Base-by-base conservation (phyloP, 2,888 invertebrate genomes). In the Dolichopus griseipennis region DNA sequence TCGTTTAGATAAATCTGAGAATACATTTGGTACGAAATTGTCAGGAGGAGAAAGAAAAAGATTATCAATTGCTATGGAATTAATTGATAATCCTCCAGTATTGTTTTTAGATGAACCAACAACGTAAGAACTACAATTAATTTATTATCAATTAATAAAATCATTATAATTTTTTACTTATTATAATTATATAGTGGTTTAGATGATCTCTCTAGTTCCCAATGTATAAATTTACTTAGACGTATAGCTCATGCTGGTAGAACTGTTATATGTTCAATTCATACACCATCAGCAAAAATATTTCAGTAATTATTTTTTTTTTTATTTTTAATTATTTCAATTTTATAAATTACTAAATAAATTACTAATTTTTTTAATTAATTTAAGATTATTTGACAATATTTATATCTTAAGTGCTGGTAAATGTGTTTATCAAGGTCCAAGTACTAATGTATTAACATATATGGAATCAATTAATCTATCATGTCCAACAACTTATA, bases 31-130 rank as follows among this genome's bases (percentile, higher is more conserved):
- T 0, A 85, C 87, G 71, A 84, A 83, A 67, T 83, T 97, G 33
- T 96, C 96, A 0, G 97, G 97, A 0, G 97, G 97, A 0, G 96
- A 97, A 81, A 87, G 88, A 70, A 97, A 97, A 79, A 85, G 97
- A 34, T 84, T 97, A n/a, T 93, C 95, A 0, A 94, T 97, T 64
- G 97, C 96, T 0, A 80, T 95, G 71, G 97, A 97, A 79, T 84
- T 97, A 34, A 88, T 82, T 1, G 95, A 96, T 80, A 97, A 97
- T 80, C 97, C 97, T 2, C 95, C 97, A 0, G 90, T 97, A 9
- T 87, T 97, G 79, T 97, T 97, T 79, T 85, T 97, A 70, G 97
- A 97, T 79, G 97, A 97, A 78, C 97, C 97, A 0, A 97, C 97
- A 4, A 95, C 96, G 96, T 97, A 83, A 87, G 2, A 27, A 5